Conservation (phyloP, 2,888 invertebrate genomes). For the Biston betularia region DNA sequence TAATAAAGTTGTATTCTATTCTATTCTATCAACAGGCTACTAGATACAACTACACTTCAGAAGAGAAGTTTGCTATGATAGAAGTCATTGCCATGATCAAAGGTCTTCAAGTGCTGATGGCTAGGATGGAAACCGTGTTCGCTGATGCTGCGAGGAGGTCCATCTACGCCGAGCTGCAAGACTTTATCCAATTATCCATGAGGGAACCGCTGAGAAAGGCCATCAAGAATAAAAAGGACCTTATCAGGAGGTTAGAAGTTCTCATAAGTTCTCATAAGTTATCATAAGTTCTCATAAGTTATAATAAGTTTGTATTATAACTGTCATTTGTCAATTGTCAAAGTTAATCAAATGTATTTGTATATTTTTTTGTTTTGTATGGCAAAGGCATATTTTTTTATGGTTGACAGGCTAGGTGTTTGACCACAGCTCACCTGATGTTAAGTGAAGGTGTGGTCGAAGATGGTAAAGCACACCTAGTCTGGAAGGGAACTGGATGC, state of each 20-base stretch:
- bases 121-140: slow-evolving; percentile 97
- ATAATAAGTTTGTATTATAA: neutral
- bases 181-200: slow-evolving; percentile 96
- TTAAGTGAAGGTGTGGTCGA: too few relatives aligned
- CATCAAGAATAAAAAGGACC: slow-evolving; percentile 98
- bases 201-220: slow-evolving; percentile 98
- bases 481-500: too few relatives aligned
- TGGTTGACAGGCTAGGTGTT: too few relatives aligned
- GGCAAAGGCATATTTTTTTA: too few relatives aligned
- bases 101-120: slow-evolving; percentile 98
- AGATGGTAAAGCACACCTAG: too few relatives aligned
- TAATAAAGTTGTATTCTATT: too few relatives aligned
- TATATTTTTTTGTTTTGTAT: too few relatives aligned
- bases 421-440: too few relatives aligned
- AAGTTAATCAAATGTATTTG: too few relatives aligned
- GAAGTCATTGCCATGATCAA: slow-evolving; percentile 99
- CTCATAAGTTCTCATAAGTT: neutral
- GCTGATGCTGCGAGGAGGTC: slow-evolving; percentile 87
- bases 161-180: slow-evolving; percentile 98
- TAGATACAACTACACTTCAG: slow-evolving; percentile 98
- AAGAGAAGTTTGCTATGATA: slow-evolving; percentile 98
- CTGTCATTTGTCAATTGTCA: too few relatives aligned
- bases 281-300: too few relatives aligned
- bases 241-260: slow-evolving; percentile 89
- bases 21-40: slow-evolving; percentile 92